A percentile compares a stretch with the other conserved stretches of the same genome.
These are phyloP conservation scores for Thymelicus acteon DNA, from an alignment of 2,888 invertebrate genomes.

Conservation along the genomic window DNA sequence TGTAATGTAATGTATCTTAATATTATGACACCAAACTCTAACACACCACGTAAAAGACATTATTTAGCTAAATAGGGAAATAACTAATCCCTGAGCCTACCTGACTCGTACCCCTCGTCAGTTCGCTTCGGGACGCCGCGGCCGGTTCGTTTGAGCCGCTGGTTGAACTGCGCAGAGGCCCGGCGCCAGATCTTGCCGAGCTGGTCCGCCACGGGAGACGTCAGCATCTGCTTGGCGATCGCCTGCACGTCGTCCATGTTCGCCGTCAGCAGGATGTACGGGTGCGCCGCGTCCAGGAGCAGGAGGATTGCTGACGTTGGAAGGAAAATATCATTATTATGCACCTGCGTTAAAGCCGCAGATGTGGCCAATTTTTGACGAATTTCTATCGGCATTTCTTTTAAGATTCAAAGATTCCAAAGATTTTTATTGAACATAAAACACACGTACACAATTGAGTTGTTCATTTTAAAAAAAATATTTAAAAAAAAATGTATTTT, in stretches of 20 bases:
- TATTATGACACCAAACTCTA: too few relatives aligned
- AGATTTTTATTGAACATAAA: too few relatives aligned
- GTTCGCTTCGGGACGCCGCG: not conserved
- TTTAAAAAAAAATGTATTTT: too few relatives aligned
- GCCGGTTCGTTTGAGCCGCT: constrained; percentile 41
- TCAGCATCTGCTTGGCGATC: constrained; percentile 57
- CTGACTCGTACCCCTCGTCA: not conserved
- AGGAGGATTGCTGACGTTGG: constrained; percentile 39
- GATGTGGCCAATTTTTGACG: too few relatives aligned
- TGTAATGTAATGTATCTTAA: too few relatives aligned
- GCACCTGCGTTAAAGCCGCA: too few relatives aligned
- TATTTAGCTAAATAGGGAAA: too few relatives aligned
- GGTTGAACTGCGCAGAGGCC: constrained; percentile 56
- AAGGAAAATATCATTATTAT: not conserved
- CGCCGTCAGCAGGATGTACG: constrained; percentile 68
- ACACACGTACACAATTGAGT: too few relatives aligned
- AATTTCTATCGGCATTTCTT: too few relatives aligned
- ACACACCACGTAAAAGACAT: not conserved
- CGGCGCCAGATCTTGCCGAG: constrained; percentile 56
- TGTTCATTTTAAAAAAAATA: too few relatives aligned
- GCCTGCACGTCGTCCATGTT: constrained; percentile 65
- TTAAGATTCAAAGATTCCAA: too few relatives aligned
- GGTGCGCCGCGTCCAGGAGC: constrained; percentile 47
- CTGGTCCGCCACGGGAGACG: constrained; percentile 55
- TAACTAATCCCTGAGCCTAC: not conserved